Evolutionary conservation across 2,113 vertebrate species (phyloP), one percentile per base, ranked within the genome.

Genomic region (Tyto alba): DNA sequence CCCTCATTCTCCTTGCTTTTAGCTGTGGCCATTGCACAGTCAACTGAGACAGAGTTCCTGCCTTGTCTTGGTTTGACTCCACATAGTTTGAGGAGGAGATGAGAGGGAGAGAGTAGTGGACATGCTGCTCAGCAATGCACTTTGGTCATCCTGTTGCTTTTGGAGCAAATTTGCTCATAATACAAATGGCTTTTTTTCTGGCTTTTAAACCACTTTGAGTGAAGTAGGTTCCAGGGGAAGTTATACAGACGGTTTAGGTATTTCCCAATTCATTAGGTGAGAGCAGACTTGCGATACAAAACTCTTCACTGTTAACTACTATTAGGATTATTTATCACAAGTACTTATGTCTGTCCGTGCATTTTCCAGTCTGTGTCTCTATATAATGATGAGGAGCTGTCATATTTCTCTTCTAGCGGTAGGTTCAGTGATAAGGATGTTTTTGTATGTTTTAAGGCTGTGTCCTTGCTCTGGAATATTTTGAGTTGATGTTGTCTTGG

Each of bases 401-500:
- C 22, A 16, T 50, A 5, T 76, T 92, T 92, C 50, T 69, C 53
- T 82, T 18, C 62, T 89, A 1, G 66, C 63, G 67, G n/a, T 64
- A 73, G 9, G 16, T 78, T 89, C 59, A 74, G 36, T 6, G 10
- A 43, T 57, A 60, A 87, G 63, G 36, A 19, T 74, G 13, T 20
- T 13, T 75, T 81, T 68, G 6, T 85, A 30, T 85, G 18, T 88
- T 87, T 85, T 92, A 87, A 91, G 63, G 34, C 69, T 85, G 5
- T 56, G 47, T 74, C 52, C 53, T 85, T 86, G 16, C 26, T 66
- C 64, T 81, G 81, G 81, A 93, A 79, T 93, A 74, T 75, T 85
- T 89, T 72, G 45, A 92, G 78, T 94, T 87, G 41, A 77, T 34
- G 68, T 96, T 96, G 85, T 96, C 91, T 96, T 96, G 85, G 96